Evolutionary conservation across 2,888 invertebrate genomes (phyloP), one percentile per base, ranked within the genome.

Genomic region (Choreutis nemorana): DNA sequence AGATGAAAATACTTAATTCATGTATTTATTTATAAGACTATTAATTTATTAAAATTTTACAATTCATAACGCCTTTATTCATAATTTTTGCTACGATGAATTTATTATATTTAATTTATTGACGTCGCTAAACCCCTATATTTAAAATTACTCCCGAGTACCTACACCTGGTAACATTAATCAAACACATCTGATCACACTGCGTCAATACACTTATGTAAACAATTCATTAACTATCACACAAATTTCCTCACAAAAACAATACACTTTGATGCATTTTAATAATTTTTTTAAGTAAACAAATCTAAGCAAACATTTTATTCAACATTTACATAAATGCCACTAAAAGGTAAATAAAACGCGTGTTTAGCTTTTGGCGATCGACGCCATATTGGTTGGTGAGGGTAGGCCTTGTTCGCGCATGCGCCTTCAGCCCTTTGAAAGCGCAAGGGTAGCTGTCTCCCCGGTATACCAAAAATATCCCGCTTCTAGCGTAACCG

Each of bases 321-420:
- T n/a, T n/a, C 26, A 27, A 29, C 7, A 27, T 13, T 32, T 16
- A 31, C 30, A 32, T 15, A 35, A 33, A 31, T 31, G 23, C 30
- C 25, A 33, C 23, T 31, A 29, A 33, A 28, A 25, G 55, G 55
- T 59, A 62, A 68, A 68, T 60, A 68, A 40, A 48, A 55, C 63
- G 72, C 73, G 77, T 75, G 73, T 55, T 63, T 47, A 48, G 55
- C 56, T 62, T 55, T 55, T 68, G 75, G 72, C 73, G 72, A 54
- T 44, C 58, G 60, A 37, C 73, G 77, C 77, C 77, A 77, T 77
- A 73, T 77, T 77, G 73, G 59, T 63, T 63, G 45, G 49, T 49
- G 56, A 51, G 72, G 71, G 70, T 55, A 53, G 58, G 40, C 49
- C 41, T 34, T 35, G 39, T 47, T 49, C 38, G 54, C 73, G 73